Conservation (phyloP, 92 coral and sea anemone genomes). For the Palythoa heliodiscus region DNA sequence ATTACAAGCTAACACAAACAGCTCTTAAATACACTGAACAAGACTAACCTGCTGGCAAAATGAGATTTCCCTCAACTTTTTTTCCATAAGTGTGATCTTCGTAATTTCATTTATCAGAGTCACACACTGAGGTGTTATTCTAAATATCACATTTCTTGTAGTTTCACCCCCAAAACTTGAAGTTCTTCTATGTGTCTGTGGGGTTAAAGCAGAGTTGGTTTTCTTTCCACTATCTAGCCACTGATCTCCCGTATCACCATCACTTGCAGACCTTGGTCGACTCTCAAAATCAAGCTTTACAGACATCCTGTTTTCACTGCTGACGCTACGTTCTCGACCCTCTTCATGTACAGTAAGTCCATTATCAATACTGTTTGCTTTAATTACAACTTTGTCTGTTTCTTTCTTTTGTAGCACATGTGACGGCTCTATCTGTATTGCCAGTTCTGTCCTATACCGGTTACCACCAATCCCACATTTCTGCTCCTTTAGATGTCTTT, state of each 20-base stretch:
- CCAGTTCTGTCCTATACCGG: constrained; percentile 31
- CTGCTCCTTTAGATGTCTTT: constrained; percentile 59
- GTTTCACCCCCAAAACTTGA: constrained; percentile 62
- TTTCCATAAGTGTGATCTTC: constrained; percentile 77
- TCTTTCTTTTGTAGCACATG: constrained; percentile 34
- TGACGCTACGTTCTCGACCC: constrained; percentile 22
- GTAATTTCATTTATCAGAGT: constrained; percentile 51
- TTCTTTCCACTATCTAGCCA: constrained; percentile 7
- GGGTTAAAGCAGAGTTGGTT: constrained; percentile 16
- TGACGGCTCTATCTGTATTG: constrained; percentile 49
- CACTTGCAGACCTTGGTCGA: constrained; percentile 95
- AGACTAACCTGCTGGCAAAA: constrained; percentile 94
- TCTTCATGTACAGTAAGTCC: constrained; percentile 49
- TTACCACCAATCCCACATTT: constrained; percentile 16
- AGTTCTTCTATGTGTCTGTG: constrained; percentile 57
- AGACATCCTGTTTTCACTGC: constrained; percentile 3
- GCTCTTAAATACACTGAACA: background rate
- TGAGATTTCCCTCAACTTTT: constrained; percentile 87
- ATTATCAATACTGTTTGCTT: constrained; percentile 72
- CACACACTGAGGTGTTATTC: constrained; percentile 58
- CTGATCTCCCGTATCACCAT: constrained; percentile 70
- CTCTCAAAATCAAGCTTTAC: constrained; percentile 29
- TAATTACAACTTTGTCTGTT: constrained; percentile 48
- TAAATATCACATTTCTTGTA: constrained; percentile 70
- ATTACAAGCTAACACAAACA: background rate